phyloP scores from a whole-genome alignment of 2,888 invertebrate species.

The Ichneumoninae sp. region DNA sequence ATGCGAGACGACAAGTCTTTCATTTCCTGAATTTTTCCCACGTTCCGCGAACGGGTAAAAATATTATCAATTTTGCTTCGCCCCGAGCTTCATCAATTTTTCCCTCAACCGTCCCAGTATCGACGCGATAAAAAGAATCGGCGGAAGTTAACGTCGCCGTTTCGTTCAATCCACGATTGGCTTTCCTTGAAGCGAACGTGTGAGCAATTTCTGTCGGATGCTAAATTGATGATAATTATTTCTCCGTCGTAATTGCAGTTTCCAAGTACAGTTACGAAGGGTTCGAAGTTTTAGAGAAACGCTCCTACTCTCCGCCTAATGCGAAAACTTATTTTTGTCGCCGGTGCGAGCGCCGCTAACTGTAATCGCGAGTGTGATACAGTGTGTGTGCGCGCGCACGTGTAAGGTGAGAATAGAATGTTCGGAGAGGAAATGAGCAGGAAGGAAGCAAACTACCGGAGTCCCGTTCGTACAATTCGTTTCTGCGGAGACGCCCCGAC shows the following conservation, averaged over 20 bases:
- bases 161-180: slow-evolving; percentile 6
- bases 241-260: background rate
- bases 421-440: slow-evolving; percentile 65
- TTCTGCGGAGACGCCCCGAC: slow-evolving; percentile 51
- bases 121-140: background rate
- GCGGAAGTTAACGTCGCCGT: background rate
- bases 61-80: background rate
- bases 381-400: background rate
- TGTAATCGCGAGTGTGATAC: background rate
- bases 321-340: slow-evolving; percentile 9
- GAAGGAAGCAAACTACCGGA: slow-evolving; percentile 64
- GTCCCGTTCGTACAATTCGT: slow-evolving; percentile 60
- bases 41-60: too few species aligned
- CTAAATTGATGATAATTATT: slow-evolving; percentile 4
- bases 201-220: background rate
- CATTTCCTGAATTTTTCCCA: too few species aligned
- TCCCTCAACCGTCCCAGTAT: too few species aligned
- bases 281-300: background rate
- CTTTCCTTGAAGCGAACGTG: background rate
- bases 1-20: too few species aligned
- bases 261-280: background rate
- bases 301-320: background rate
- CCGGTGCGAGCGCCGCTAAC: background rate
- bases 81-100: background rate
- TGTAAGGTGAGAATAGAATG: slow-evolving; percentile 30